Base-by-base conservation (phyloP, 1,140 invertebrate species). In the Drosophila arawakana region DNA sequence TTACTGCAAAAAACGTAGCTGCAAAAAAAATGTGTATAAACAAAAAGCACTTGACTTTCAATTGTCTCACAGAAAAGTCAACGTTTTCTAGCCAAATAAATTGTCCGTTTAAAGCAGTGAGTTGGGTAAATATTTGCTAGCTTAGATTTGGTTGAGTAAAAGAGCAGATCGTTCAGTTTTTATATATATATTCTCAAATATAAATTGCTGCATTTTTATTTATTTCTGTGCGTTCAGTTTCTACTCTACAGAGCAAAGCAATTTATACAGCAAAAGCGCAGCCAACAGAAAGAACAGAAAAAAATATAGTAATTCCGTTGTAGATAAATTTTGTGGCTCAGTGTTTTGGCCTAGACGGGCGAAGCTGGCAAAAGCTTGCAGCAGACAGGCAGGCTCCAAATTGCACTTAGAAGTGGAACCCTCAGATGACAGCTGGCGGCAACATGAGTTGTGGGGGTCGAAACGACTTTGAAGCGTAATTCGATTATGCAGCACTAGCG, bases 401-500 rank as follows among this genome's bases (percentile, higher is more conserved):
- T 59, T 73, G 61, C 70, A 73, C 62, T 73, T 41, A 47, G 34
- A 11, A 67, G 61, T n/a, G 52, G 18, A 50, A 41, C 35, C 49
- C 46, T 9, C 30, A 34, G 43, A 25, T 46, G 41, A 66, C 62
- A 44, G 46, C 9, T 15, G 39, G 47, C 13, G 11, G 47, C 39
- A 8, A 34, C 41, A 11, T 46, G 67, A 35, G 21, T 60, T 21
- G 34, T 50, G 57, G 18, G 44, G 47, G 46, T 15, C 37, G 7
- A 46, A 52, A 39, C 21, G 63, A 73, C 70, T 73, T 67, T 47
- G 67, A 52, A 54, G 67, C 62, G 41, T 74, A 80, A 88, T 71
- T 88, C 52, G 54, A 83, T 83, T 88, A 82, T 46, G 73, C 52
- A 60, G n/a, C 9, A 30, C 15, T 11, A 41, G 18, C 6, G 10